phyloP scores from a whole-genome alignment of 2,113 vertebrate species.

The Sialia sialis region DNA sequence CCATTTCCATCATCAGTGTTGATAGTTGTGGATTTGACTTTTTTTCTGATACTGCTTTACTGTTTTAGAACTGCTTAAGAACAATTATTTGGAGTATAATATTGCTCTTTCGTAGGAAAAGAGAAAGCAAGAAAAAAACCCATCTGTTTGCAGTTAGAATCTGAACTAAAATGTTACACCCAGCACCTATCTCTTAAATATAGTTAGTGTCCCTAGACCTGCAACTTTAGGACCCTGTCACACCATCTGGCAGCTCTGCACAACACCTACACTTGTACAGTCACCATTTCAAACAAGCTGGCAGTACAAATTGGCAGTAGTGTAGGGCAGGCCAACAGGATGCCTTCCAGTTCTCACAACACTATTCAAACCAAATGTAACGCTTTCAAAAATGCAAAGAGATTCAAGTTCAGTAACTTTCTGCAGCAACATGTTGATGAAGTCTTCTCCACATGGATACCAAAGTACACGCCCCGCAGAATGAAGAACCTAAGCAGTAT shows the following conservation, averaged over 20 bases:
- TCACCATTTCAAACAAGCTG: not conserved
- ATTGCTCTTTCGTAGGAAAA: not conserved
- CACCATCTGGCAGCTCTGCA: not conserved
- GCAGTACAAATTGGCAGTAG: not conserved
- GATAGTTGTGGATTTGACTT: not conserved
- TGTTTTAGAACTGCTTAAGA: not conserved
- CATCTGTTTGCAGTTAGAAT: not conserved
- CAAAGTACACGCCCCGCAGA: not conserved
- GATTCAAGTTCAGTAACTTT: conserved; percentile 19
- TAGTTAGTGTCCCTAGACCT: not conserved
- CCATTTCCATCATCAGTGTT: not conserved
- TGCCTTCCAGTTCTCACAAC: not conserved
- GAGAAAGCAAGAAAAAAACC: not conserved
- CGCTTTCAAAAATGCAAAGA: conserved; percentile 33
- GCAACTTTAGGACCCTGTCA: not conserved
- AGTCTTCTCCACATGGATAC: not conserved
- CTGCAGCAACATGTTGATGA: not conserved
- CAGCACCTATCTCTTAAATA: not conserved
- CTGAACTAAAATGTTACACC: not conserved
- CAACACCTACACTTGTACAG: not conserved
- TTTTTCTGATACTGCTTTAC: not conserved
- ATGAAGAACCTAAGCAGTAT: not conserved
- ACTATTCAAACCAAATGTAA: conserved; percentile 38
- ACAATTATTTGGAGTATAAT: not conserved
- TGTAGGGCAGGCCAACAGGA: not conserved